Conservation (phyloP, 2,113 vertebrate species). For the Cacatua alba region DNA sequence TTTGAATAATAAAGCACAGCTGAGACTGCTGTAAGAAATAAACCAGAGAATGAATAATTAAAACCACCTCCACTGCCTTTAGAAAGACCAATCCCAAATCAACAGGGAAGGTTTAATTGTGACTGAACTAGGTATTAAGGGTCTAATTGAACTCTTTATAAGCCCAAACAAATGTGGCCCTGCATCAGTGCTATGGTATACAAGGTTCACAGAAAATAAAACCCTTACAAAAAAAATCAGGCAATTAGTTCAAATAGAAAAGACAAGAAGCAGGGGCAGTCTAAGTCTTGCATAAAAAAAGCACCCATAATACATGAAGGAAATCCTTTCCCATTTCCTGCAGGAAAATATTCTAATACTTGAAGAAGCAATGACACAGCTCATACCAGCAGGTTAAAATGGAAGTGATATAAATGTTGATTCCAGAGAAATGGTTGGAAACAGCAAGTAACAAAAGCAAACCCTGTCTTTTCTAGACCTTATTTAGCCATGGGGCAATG, state of each 20-base stretch:
- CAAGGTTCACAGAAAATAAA: constrained; percentile 36
- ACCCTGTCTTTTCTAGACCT: neutral
- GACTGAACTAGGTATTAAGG: constrained; percentile 70
- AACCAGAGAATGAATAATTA: constrained; percentile 80
- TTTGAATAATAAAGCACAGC: constrained; percentile 81
- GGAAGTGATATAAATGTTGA: constrained; percentile 23
- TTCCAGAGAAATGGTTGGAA: constrained; percentile 19
- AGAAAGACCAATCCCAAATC: constrained; percentile 66
- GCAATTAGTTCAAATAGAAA: constrained; percentile 47
- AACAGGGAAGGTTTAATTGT: constrained; percentile 72
- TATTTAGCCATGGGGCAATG: neutral
- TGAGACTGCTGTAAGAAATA: constrained; percentile 78
- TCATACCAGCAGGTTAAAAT: constrained; percentile 30
- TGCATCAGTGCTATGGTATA: constrained; percentile 12
- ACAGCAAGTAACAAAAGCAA: neutral
- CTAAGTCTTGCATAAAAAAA: neutral
- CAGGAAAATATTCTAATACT: neutral
- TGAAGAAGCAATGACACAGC: constrained; percentile 8
- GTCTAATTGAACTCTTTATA: constrained; percentile 74
- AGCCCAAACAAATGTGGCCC: constrained; percentile 56
- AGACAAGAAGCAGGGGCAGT: neutral
- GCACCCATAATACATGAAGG: neutral
- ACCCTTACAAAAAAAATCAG: neutral
- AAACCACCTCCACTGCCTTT: constrained; percentile 74
- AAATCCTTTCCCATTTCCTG: constrained; percentile 1